Conservation (phyloP, 2,888 invertebrate species). For the Abscondita cerata region DNA sequence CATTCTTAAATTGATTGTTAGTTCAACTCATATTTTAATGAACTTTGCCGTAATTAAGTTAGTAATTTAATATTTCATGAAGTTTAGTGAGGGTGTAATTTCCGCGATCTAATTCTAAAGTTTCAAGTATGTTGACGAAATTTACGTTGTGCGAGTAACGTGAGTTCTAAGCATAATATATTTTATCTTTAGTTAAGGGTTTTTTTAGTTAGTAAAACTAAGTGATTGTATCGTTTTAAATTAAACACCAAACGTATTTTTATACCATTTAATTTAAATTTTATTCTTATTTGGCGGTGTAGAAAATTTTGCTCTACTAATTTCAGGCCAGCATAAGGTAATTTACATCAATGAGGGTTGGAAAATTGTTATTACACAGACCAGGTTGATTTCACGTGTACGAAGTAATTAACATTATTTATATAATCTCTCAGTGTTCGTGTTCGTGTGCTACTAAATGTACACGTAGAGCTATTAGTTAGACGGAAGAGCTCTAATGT, state of each 20-base stretch:
- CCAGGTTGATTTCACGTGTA: background rate
- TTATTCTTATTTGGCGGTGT: background rate
- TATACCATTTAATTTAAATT: background rate
- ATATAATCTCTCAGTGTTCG: background rate
- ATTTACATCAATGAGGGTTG: conserved; percentile 3
- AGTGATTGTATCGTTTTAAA: background rate
- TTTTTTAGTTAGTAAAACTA: background rate
- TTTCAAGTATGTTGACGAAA: conserved; percentile 3
- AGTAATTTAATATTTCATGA: too few relatives aligned
- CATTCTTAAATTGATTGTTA: background rate
- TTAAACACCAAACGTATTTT: background rate
- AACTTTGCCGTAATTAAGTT: too few relatives aligned
- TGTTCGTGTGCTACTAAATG: background rate
- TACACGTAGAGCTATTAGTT: background rate
- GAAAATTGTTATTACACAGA: conserved; percentile 5
- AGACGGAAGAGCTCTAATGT: background rate
- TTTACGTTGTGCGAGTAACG: background rate
- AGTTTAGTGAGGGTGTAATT: conserved; percentile 13
- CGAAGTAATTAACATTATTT: background rate
- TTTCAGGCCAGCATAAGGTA: background rate
- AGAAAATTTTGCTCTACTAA: background rate
- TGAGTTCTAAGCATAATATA: background rate
- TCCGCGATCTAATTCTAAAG: conserved; percentile 19
- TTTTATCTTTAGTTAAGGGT: background rate
- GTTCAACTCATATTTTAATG: too few relatives aligned